Conservation (phyloP, 2,113 vertebrate species). For the Oryzias javanicus region DNA sequence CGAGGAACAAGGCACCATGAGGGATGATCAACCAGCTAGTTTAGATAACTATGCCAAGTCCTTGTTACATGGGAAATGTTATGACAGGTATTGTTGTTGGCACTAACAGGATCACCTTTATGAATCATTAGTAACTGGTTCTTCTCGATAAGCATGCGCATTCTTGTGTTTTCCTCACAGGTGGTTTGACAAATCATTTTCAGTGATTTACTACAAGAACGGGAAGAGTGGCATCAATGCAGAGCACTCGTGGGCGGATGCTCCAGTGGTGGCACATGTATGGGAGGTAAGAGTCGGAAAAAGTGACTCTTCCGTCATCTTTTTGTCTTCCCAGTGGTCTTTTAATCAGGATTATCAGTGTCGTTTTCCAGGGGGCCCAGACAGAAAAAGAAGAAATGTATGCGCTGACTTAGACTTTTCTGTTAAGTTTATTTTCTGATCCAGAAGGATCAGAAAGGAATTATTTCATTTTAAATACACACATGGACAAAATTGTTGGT, state of each 20-base stretch:
- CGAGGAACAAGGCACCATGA: constrained; percentile 78
- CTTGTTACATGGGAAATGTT: constrained; percentile 84
- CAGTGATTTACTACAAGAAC: constrained; percentile 82
- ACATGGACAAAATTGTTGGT: too few species aligned
- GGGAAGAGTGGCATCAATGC: constrained; percentile 86
- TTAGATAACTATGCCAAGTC: constrained; percentile 84
- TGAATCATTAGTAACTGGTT: background rate
- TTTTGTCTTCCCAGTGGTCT: too few species aligned
- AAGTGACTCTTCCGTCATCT: background rate
- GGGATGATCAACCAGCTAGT: constrained; percentile 75
- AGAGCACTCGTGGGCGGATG: constrained; percentile 89
- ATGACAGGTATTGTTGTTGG: constrained; percentile 79
- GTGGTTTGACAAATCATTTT: constrained; percentile 92
- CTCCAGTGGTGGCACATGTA: constrained; percentile 83
- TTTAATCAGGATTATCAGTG: too few species aligned
- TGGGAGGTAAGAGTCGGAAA: constrained; percentile 81
- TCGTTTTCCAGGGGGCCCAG: too few species aligned
- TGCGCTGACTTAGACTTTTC: too few species aligned
- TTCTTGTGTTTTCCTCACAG: constrained; percentile 54
- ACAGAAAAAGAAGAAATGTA: too few species aligned
- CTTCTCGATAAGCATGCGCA: background rate
- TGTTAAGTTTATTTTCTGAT: too few species aligned
- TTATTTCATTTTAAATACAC: too few species aligned
- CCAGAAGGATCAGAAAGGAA: too few species aligned
- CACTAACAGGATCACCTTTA: background rate